Evolutionary conservation across 2,888 invertebrate species (phyloP).

Genomic region (Stenodema calcarata): DNA sequence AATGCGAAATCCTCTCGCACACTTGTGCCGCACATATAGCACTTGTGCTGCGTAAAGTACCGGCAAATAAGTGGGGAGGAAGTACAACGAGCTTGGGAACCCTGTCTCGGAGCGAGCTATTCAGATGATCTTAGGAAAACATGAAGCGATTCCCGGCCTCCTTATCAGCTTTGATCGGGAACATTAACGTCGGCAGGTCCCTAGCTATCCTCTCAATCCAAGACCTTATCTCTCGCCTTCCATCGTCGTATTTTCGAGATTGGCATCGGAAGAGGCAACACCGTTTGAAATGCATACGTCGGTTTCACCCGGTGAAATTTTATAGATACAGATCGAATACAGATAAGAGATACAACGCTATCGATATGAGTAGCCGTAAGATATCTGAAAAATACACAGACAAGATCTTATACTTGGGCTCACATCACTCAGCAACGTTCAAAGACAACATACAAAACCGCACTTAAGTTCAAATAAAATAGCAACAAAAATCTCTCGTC

Average conservation of each 20-base stretch:
- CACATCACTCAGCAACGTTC: no score
- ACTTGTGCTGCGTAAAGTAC: slow-evolving; percentile 6
- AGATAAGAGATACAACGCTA: not conserved
- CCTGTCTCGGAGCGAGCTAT: not conserved
- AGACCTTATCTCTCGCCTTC: not conserved
- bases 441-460: no score
- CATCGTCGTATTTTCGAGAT: slow-evolving; percentile 1
- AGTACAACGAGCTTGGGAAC: not conserved
- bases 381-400: not conserved
- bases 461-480: no score
- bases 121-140: not conserved
- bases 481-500: no score
- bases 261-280: not conserved
- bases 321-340: not conserved
- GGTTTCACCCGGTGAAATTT: not conserved
- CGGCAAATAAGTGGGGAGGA: not conserved
- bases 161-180: slow-evolving; percentile 2
- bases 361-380: not conserved
- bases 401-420: not conserved
- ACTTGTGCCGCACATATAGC: slow-evolving; percentile 6
- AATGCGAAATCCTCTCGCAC: not conserved
- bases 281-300: not conserved
- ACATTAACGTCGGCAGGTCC: not conserved
- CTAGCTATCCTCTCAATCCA: not conserved
- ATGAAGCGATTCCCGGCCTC: not conserved